Base-by-base conservation (phyloP, 1,140 invertebrate genomes). In the Formica selysi region DNA sequence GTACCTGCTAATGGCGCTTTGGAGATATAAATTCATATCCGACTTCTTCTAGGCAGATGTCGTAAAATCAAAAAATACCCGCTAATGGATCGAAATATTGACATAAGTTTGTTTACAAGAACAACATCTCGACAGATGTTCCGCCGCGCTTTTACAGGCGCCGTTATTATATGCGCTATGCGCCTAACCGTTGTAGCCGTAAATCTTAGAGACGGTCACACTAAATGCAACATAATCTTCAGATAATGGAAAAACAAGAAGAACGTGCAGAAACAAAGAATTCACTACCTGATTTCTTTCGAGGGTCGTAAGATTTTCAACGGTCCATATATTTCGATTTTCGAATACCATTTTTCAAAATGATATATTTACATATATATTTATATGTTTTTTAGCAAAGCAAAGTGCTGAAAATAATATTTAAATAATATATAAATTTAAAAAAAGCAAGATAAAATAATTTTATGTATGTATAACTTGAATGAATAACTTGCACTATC, bases 11-110 rank as follows among this genome's bases (percentile, higher is more conserved):
- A 91, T 91, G 89, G 89, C 62, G 32, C 32, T 67, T 36, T 11
- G 73, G 41, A 36, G 51, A 83, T 54, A 84, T 85, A 85, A 87
- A 74, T 81, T 67, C 62, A 22, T 86, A 61, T 76, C 41, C 59
- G 26, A 29, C 7, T 11, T 79, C 38, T 38, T 19, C 11, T 38
- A 10, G 16, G 3, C 65, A 78, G 62, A 54, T 62, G 65, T 22
- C n/a, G 51, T 84, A 84, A 88, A 88, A 51, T 36, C 11, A 57
- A 57, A 85, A 90, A 85, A 68, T 79, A 61, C 51, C 13, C 61
- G 84, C 89, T 91, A 90, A 91, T 91, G 87, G 90, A 86, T 80
- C 86, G 68, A 67, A 68, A 51, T 90, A 79, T 91, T 91, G 86
- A 88, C 89, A 88, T 79, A 74, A n/a, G 48, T 70, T 51, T 57